phyloP scores from a whole-genome alignment of 2,888 invertebrate species.

The Xestia ashworthii region DNA sequence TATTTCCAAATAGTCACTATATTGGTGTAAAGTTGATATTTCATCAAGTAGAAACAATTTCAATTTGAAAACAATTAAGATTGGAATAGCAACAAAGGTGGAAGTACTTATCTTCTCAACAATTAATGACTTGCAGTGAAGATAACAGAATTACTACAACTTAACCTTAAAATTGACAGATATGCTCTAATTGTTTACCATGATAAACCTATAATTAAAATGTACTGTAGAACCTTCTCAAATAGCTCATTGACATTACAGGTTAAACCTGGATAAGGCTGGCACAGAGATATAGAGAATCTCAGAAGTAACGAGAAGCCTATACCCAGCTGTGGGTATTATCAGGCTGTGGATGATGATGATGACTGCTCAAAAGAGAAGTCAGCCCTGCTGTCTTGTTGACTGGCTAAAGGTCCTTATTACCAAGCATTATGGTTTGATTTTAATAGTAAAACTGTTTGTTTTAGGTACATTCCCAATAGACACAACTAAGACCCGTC shows the following conservation, averaged over 20 bases:
- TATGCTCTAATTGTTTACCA: no score
- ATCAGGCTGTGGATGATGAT: not conserved
- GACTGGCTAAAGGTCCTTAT: not conserved
- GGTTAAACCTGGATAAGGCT: not conserved
- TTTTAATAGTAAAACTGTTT: not conserved
- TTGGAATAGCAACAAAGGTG: not conserved
- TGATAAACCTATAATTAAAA: not conserved
- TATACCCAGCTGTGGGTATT: not conserved
- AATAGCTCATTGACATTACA: not conserved
- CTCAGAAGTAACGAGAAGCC: not conserved
- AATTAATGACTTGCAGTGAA: not conserved
- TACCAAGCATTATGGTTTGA: not conserved
- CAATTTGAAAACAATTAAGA: not conserved
- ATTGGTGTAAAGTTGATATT: not conserved
- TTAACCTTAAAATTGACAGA: not conserved
- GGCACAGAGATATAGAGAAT: not conserved
- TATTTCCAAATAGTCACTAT: not conserved
- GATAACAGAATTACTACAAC: not conserved
- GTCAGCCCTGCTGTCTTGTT: not conserved
- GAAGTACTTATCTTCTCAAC: not conserved
- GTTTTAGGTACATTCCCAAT: slow-evolving; percentile 97
- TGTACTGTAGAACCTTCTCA: no score
- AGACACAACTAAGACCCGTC: slow-evolving; percentile 98
- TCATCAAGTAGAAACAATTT: not conserved
- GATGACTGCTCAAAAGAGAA: not conserved